phyloP scores from a whole-genome alignment of 2,113 vertebrate genomes.

The Elgaria multicarinata region DNA sequence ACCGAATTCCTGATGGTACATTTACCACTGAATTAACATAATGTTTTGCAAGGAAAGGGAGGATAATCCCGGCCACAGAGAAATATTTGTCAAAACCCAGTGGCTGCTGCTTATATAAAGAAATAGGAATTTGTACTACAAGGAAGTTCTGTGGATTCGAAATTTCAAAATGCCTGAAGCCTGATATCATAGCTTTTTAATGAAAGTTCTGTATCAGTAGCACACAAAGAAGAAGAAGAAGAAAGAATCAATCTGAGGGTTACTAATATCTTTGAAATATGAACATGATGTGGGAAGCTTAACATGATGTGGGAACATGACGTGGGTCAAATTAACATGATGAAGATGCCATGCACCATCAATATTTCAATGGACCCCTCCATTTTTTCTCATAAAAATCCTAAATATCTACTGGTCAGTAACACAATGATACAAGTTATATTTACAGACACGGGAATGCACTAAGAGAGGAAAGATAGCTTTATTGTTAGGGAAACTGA shows the following conservation, averaged over 20 bases:
- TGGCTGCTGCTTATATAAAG: not conserved
- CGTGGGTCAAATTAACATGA: not conserved
- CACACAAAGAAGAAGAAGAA: too few relatives aligned
- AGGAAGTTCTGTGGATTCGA: slow-evolving; percentile 12
- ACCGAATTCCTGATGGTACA: slow-evolving; percentile 22
- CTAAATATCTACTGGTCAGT: not conserved
- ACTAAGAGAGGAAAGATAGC: not conserved
- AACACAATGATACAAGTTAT: too few relatives aligned
- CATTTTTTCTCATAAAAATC: not conserved
- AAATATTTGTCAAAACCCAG: not conserved
- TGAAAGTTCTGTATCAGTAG: not conserved
- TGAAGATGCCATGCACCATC: not conserved
- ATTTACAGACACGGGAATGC: not conserved
- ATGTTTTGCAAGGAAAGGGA: not conserved
- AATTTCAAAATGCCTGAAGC: slow-evolving; percentile 24
- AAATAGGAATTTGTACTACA: not conserved
- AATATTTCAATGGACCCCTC: not conserved
- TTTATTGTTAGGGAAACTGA: not conserved
- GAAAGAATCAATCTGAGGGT: not conserved
- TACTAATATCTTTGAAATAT: not conserved
- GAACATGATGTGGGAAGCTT: not conserved
- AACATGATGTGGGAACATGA: too few relatives aligned
- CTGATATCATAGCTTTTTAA: slow-evolving; percentile 7
- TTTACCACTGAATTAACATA: slow-evolving; percentile 25
- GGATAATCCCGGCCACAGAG: not conserved